phyloP scores from a whole-genome alignment of 2,888 invertebrate species.

The Andricus curvator region DNA sequence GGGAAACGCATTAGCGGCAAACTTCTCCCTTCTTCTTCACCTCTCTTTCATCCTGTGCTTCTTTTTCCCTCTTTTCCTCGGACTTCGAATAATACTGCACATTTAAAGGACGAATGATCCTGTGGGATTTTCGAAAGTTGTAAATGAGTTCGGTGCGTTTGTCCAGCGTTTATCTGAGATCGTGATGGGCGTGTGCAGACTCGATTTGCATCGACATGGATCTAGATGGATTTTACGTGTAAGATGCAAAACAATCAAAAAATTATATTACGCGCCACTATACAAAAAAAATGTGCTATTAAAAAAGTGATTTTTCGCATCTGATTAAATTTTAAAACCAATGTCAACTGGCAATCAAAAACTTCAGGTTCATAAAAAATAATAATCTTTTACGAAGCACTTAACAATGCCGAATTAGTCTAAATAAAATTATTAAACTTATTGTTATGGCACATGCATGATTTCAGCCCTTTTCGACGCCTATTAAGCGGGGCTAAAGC shows the following conservation, averaged over 20 bases:
- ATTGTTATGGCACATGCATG: too few relatives aligned
- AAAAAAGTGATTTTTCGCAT: not conserved
- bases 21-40: constrained; percentile 60
- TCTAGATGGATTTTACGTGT: constrained; percentile 39
- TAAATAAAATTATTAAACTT: not conserved
- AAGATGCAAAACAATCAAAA: constrained; percentile 33
- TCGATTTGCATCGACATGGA: constrained; percentile 36
- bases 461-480: too few relatives aligned
- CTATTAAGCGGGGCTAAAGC: too few relatives aligned
- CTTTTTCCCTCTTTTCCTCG: constrained; percentile 44
- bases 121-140: constrained; percentile 45
- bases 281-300: constrained; percentile 11
- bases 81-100: constrained; percentile 48
- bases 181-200: constrained; percentile 42
- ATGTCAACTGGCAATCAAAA: not conserved
- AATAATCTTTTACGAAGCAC: not conserved
- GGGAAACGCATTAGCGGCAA: constrained; percentile 73
- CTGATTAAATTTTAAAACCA: not conserved
- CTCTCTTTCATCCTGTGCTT: constrained; percentile 50
- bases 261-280: constrained; percentile 24
- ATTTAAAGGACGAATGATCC: constrained; percentile 50
- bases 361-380: not conserved
- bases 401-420: not conserved
- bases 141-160: constrained; percentile 46
- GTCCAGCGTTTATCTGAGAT: constrained; percentile 47